Conservation (phyloP, 1,140 invertebrate species). For the Hirudo medicinalis region DNA sequence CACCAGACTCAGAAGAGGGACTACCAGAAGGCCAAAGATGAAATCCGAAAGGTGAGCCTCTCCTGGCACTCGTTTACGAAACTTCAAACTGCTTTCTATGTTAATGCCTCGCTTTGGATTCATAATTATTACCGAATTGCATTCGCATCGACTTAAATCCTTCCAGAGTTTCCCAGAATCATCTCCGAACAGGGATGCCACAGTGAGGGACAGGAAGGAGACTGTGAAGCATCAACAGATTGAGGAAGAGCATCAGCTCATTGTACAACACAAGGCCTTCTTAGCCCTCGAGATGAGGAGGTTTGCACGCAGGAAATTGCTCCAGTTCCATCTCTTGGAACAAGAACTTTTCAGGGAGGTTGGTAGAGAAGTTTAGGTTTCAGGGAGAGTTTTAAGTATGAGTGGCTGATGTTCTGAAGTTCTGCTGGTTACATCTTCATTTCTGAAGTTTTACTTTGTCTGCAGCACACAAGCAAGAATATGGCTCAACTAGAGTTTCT, state of each 20-base stretch:
- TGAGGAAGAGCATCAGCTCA: constrained; percentile 70
- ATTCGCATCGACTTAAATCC: background rate
- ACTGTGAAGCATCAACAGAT: constrained; percentile 74
- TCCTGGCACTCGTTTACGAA: background rate
- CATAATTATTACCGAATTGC: background rate
- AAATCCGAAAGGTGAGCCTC: constrained; percentile 57
- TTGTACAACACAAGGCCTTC: constrained; percentile 74
- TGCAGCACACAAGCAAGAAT: constrained; percentile 78
- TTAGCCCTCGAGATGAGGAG: constrained; percentile 68
- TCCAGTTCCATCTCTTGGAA: constrained; percentile 72
- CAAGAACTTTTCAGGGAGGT: constrained; percentile 80
- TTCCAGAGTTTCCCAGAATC: constrained; percentile 74
- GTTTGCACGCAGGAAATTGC: constrained; percentile 75
- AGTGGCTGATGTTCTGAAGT: background rate
- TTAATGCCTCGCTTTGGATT: background rate
- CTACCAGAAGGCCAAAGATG: constrained; percentile 93
- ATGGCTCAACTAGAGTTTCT: constrained; percentile 86
- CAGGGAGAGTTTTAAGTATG: background rate
- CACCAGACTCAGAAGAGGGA: constrained; percentile 85
- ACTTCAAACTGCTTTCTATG: background rate
- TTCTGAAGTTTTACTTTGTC: constrained; percentile 14
- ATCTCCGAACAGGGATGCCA: constrained; percentile 80
- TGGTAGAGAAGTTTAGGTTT: constrained; percentile 18
- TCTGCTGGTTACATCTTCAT: background rate
- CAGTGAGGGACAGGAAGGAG: constrained; percentile 68